phyloP scores from a whole-genome alignment of 2,113 vertebrate species.

The Etheostoma spectabile region DNA sequence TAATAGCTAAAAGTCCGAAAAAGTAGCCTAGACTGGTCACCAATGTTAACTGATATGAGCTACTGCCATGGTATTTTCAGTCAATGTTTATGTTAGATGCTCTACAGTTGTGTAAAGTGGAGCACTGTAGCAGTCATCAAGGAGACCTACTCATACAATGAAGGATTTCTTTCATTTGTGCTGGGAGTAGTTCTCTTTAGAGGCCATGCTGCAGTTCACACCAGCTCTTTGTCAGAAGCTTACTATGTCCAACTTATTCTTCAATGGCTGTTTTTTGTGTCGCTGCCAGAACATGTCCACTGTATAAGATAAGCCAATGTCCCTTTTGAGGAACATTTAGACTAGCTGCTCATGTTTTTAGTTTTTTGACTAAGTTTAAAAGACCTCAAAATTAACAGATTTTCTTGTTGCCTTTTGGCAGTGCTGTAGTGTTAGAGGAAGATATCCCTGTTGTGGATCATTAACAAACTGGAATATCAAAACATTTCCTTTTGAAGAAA shows the following conservation, averaged over 20 bases:
- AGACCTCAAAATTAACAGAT: not conserved
- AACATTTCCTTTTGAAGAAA: not conserved
- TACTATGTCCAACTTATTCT: conserved; percentile 48
- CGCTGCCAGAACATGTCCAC: conserved; percentile 51
- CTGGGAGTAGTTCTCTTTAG: conserved; percentile 45
- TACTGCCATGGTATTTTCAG: not conserved
- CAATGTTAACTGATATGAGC: not conserved
- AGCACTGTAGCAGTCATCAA: conserved; percentile 37
- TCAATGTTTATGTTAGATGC: not conserved
- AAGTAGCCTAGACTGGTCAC: not conserved
- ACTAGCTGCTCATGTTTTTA: conserved; percentile 32
- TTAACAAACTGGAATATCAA: conserved; percentile 13
- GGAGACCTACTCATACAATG: conserved; percentile 63
- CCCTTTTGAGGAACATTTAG: conserved; percentile 16
- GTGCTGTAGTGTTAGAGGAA: not conserved
- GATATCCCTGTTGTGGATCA: not conserved
- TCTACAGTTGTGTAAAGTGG: not conserved
- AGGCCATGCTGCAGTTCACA: conserved; percentile 64
- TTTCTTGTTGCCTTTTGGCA: not conserved
- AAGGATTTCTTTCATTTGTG: conserved; percentile 81
- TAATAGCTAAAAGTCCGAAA: not conserved
- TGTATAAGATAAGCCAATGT: conserved; percentile 27
- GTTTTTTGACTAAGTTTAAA: conserved; percentile 27
- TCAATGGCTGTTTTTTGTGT: conserved; percentile 42
- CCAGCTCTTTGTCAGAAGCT: conserved; percentile 67